Base-by-base conservation (phyloP, 1,140 invertebrate species). In the Druon quercuslanigerum region DNA sequence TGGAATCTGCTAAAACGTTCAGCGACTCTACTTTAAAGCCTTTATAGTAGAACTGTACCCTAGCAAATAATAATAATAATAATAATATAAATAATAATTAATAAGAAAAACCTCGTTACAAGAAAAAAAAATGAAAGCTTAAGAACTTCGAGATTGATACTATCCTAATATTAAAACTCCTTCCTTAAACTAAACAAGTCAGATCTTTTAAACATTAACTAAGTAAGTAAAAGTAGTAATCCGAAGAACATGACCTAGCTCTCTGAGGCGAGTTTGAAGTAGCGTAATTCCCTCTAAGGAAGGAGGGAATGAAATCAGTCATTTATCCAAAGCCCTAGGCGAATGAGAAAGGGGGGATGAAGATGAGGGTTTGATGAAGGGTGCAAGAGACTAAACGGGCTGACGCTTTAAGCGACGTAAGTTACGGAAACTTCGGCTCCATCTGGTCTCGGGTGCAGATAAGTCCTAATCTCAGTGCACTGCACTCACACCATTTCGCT, bases 381-480 rank as follows among this genome's bases (percentile, higher is more conserved):
- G 72, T 52, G 57, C 74, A 71, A 51, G 40, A 56, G 77, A 78
- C 83, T 80, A 77, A 79, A 83, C 77, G 75, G 79, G 75, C 77
- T 82, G 83, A 84, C 79, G 81, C 76, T 85, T 82, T 85, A 84
- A 85, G 80, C 83, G 80, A 84, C 79, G 79, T 84, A 85, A 84
- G 77, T 84, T 83, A 85, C 77, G 82, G 80, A 81, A 82, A 82
- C 74, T 82, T 78, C 83, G 75, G 75, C 83, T 77, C 71, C 75
- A 78, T 83, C 75, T 77, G 77, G 84, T 85, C 78, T 82, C 75
- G 77, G 73, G 76, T 74, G 83, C 71, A 85, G 82, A 85, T 85
- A 85, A 85, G 83, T 84, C 83, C 82, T 84, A 85, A 85, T 85
- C 82, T 85, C 77, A 33, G 81, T 78, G 80, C 83, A 78, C 78